phyloP scores from a whole-genome alignment of 1,140 invertebrate species.

The Brachionus rotundiformis region DNA sequence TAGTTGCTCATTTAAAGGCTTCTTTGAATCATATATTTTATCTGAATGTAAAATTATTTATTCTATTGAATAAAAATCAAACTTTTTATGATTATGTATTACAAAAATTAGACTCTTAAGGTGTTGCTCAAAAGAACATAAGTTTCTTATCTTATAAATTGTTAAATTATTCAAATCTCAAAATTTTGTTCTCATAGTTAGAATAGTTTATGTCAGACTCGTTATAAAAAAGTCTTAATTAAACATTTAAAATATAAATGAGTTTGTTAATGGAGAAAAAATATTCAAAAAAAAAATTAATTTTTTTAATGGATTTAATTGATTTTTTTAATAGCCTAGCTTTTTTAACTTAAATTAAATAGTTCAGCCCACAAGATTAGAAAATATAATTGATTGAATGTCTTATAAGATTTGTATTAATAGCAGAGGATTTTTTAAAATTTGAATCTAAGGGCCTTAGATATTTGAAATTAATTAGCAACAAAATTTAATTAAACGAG shows the following conservation, averaged over 20 bases:
- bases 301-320: neutral
- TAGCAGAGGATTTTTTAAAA: neutral
- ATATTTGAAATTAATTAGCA: no score
- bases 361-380: neutral
- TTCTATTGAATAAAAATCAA: constrained; percentile 1
- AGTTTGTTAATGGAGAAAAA: no score
- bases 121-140: constrained; percentile 4
- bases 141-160: neutral
- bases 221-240: no score
- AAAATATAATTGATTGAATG: neutral
- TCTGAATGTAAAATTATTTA: neutral
- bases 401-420: neutral
- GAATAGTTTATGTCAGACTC: neutral
- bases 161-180: constrained; percentile 17
- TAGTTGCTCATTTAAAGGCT: neutral
- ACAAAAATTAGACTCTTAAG: neutral
- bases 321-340: neutral
- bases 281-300: no score
- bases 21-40: neutral
- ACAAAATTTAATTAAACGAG: no score
- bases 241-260: no score
- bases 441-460: no score
- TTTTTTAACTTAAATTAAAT: constrained; percentile 1
- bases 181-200: neutral
- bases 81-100: constrained; percentile 9